These are phyloP conservation scores for Grapholita molesta DNA, from an alignment of 1,140 invertebrate genomes.

Conservation along the genomic window DNA sequence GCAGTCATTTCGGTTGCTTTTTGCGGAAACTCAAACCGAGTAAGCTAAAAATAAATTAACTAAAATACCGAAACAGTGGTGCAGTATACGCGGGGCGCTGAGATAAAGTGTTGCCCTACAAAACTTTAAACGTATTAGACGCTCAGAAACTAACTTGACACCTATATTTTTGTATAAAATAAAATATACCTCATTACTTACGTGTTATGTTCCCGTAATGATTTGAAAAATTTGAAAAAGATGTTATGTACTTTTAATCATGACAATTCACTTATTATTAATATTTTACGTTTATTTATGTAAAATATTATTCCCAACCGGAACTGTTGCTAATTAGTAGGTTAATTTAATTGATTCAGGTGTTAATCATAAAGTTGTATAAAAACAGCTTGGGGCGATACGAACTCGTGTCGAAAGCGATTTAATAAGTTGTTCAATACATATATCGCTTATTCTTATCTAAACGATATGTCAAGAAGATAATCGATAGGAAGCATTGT, in stretches of 20 bases:
- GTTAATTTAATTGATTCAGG: neutral
- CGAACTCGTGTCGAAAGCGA: neutral
- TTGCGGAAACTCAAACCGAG: conserved; percentile 37
- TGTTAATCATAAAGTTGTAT: neutral
- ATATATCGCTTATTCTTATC: neutral
- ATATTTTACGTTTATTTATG: no score
- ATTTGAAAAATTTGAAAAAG: no score
- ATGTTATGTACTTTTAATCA: no score
- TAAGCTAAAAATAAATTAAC: conserved; percentile 48
- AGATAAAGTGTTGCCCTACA: neutral
- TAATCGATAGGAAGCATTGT: conserved; percentile 26
- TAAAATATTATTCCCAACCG: neutral
- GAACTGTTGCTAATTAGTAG: neutral
- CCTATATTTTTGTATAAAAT: no score
- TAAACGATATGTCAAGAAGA: neutral
- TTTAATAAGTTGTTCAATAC: neutral
- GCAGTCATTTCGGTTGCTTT: conserved; percentile 24
- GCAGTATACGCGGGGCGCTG: conserved; percentile 28
- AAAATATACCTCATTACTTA: no score
- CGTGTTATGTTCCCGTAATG: no score
- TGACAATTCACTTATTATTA: no score
- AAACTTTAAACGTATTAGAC: no score
- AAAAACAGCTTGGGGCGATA: neutral
- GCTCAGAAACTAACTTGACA: no score
- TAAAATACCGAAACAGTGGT: conserved; percentile 35